phyloP scores from a whole-genome alignment of 2,113 vertebrate species.

The Leucopsar rothschildi region DNA sequence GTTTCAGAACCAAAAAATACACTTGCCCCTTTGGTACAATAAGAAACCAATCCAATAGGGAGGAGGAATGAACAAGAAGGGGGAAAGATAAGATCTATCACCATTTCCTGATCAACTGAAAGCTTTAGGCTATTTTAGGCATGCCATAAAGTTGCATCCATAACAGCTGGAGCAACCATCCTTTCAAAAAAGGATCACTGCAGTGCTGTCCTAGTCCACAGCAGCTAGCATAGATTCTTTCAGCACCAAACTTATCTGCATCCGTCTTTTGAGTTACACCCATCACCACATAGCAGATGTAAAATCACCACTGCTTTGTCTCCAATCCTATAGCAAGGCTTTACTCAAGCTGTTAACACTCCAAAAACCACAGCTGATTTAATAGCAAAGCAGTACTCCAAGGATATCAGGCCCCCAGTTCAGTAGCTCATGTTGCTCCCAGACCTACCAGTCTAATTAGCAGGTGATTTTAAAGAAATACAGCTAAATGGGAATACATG shows the following conservation, averaged over 20 bases:
- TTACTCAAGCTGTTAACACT: neutral
- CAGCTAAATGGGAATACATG: neutral
- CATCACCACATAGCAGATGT: neutral
- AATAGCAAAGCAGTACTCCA: neutral
- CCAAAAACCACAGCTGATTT: neutral
- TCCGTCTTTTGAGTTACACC: neutral
- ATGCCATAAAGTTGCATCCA: neutral
- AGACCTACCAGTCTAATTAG: neutral
- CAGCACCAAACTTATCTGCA: neutral
- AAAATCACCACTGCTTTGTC: neutral
- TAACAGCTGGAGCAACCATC: neutral
- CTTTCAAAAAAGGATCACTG: neutral
- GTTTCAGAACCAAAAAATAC: neutral
- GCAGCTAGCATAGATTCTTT: neutral
- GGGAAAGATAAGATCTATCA: neutral
- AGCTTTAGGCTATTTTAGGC: neutral
- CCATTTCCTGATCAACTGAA: neutral
- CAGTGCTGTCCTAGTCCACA: neutral
- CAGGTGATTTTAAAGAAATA: neutral
- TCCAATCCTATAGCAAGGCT: neutral
- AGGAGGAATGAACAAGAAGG: neutral
- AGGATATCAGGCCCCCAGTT: neutral
- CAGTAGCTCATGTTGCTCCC: neutral
- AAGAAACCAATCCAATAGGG: neutral
- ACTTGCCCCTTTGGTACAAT: neutral